Evolutionary conservation across 2,797 vertebrate genomes (phyloP).

Genomic region (Triplophysa bombifrons): DNA sequence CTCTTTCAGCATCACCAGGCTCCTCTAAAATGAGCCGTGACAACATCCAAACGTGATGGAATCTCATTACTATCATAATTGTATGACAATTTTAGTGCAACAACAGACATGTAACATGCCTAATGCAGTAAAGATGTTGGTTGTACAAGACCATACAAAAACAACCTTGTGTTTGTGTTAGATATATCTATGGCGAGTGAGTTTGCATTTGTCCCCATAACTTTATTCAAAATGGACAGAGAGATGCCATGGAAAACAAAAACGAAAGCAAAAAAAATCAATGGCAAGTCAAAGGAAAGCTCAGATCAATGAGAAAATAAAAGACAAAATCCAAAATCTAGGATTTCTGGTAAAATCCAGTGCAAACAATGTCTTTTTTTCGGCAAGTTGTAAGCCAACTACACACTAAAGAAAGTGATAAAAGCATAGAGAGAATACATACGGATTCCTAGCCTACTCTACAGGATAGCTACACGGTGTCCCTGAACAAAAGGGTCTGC

Average conservation of each 20-base stretch:
- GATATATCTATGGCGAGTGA: constrained; percentile 40
- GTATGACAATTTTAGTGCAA: constrained; percentile 65
- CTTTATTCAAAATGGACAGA: constrained; percentile 7
- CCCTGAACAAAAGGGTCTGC: constrained; percentile 80
- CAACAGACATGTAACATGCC: constrained; percentile 61
- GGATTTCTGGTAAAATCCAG: constrained; percentile 80
- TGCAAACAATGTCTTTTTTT: constrained; percentile 76
- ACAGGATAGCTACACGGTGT: constrained; percentile 70
- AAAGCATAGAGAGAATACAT: constrained; percentile 70
- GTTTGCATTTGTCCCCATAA: constrained; percentile 42
- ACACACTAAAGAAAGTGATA: constrained; percentile 71
- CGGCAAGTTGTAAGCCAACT: constrained; percentile 55
- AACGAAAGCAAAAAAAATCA: background rate
- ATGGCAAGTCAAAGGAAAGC: constrained; percentile 1
- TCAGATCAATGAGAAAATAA: constrained; percentile 56
- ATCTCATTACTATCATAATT: constrained; percentile 60
- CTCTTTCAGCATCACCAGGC: constrained; percentile 51
- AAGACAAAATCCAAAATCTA: constrained; percentile 61
- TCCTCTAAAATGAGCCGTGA: constrained; percentile 55
- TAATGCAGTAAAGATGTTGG: constrained; percentile 62
- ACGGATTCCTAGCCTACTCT: constrained; percentile 70
- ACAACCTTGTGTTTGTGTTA: constrained; percentile 46
- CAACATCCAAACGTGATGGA: constrained; percentile 57
- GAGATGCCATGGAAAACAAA: constrained; percentile 8
- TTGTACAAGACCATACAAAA: constrained; percentile 57